These are phyloP conservation scores for Heterocephalus glaber DNA, from an alignment of 2,113 vertebrate species.

Conservation along the genomic window DNA sequence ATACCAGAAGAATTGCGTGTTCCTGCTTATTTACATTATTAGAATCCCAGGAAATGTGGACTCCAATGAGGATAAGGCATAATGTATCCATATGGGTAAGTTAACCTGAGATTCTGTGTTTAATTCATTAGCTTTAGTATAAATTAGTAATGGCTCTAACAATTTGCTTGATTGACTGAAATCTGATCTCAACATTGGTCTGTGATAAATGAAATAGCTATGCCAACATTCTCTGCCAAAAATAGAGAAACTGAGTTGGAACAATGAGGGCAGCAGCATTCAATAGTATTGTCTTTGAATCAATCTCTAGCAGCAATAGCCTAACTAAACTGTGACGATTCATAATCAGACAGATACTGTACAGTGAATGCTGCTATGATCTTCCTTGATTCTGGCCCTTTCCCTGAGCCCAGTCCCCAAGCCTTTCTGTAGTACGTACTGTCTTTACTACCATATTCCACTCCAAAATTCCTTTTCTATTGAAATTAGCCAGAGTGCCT, in stretches of 20 bases:
- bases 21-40: not conserved
- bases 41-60: not conserved
- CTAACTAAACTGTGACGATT: not conserved
- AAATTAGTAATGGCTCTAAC: not conserved
- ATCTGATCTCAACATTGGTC: not conserved
- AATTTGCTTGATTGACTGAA: slow-evolving; percentile 7
- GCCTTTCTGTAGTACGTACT: not conserved
- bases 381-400: not conserved
- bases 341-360: not conserved
- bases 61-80: not conserved
- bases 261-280: not conserved
- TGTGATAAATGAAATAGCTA: not conserved
- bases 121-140: not conserved
- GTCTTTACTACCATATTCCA: not conserved
- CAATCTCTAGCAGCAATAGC: not conserved
- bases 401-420: not conserved
- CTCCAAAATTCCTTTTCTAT: not conserved
- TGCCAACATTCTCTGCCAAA: not conserved
- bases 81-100: not conserved
- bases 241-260: not conserved
- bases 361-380: not conserved
- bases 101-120: not conserved
- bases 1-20: not conserved
- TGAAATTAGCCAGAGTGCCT: not conserved
- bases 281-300: not conserved